Evolutionary conservation across 2,113 vertebrate species (phyloP).

Genomic region (Puffinus mauretanicus): DNA sequence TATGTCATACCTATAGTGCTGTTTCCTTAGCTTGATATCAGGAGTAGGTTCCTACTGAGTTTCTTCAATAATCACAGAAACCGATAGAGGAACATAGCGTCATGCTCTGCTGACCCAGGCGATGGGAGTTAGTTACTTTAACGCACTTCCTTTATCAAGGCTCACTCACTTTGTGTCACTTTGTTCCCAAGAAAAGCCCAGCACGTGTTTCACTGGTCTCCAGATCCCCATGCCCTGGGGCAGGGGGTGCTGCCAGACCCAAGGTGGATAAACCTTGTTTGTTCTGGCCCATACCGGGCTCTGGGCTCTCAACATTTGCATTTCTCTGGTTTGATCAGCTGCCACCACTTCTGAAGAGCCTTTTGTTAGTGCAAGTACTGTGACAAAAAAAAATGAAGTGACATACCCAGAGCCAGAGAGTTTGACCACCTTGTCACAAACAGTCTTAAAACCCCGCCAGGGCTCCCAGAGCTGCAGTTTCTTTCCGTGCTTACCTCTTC

Average conservation of each 20-base stretch:
- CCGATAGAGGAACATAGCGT: not conserved
- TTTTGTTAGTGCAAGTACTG: not conserved
- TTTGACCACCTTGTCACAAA: not conserved
- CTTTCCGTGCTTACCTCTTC: not conserved
- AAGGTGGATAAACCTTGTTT: not conserved
- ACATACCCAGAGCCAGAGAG: not conserved
- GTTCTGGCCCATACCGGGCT: not conserved
- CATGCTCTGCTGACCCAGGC: not conserved
- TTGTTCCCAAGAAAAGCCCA: not conserved
- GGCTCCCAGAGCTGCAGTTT: not conserved
- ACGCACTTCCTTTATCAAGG: not conserved
- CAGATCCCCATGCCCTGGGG: fast-evolving
- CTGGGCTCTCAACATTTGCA: not conserved
- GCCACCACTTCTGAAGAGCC: not conserved
- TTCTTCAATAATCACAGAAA: not conserved
- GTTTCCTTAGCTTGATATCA: not conserved
- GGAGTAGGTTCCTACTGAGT: not conserved
- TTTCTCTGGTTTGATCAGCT: not conserved
- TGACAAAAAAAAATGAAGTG: not conserved
- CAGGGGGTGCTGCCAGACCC: not conserved
- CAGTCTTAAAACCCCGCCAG: not conserved
- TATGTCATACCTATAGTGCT: not conserved
- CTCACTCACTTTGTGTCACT: not conserved
- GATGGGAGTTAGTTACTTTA: not conserved
- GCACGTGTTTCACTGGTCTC: not conserved